Percentiles rank a stretch among this genome's conserved stretches.
phyloP scores from a whole-genome alignment of 1,140 invertebrate species.

The Pinna nobilis region DNA sequence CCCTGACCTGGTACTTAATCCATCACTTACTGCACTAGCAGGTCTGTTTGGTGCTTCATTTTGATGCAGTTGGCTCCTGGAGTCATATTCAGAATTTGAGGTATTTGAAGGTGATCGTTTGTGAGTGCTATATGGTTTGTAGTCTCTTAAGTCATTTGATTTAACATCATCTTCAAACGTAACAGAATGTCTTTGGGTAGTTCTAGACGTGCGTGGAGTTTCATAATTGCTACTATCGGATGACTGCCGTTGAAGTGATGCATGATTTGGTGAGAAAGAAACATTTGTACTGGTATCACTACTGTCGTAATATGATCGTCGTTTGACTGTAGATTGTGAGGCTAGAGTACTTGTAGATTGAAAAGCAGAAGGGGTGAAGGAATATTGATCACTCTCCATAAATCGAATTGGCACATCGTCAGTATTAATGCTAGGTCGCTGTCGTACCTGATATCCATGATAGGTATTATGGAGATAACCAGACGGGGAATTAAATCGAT shows the following conservation, averaged over 20 bases:
- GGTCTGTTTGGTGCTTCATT: background rate
- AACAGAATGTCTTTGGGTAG: constrained; percentile 68
- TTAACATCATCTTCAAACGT: constrained; percentile 72
- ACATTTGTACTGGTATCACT: constrained; percentile 60
- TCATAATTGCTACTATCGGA: constrained; percentile 70
- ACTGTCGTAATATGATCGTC: constrained; percentile 53
- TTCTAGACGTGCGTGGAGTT: constrained; percentile 66
- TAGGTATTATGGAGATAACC: constrained; percentile 91
- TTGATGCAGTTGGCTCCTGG: constrained; percentile 1
- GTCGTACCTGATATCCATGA: constrained; percentile 85
- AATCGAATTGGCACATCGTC: constrained; percentile 68
- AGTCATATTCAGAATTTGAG: constrained; percentile 76
- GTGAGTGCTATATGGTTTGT: constrained; percentile 74
- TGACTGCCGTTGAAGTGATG: constrained; percentile 58
- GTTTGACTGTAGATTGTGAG: constrained; percentile 50
- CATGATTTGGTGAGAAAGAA: constrained; percentile 43
- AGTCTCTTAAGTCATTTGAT: constrained; percentile 48
- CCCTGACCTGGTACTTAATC: constrained; percentile 72
- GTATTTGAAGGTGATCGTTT: constrained; percentile 83
- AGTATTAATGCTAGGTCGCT: constrained; percentile 80
- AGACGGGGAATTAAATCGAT: constrained; percentile 79
- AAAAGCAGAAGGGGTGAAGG: constrained; percentile 37
- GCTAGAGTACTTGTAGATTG: constrained; percentile 52
- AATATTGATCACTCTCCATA: constrained; percentile 36
- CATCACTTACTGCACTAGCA: constrained; percentile 2